A percentile compares a stretch with the other conserved stretches of the same genome.
Evolutionary conservation across 2,797 vertebrate species (phyloP).

Genomic region (Sylvilagus floridanus): DNA sequence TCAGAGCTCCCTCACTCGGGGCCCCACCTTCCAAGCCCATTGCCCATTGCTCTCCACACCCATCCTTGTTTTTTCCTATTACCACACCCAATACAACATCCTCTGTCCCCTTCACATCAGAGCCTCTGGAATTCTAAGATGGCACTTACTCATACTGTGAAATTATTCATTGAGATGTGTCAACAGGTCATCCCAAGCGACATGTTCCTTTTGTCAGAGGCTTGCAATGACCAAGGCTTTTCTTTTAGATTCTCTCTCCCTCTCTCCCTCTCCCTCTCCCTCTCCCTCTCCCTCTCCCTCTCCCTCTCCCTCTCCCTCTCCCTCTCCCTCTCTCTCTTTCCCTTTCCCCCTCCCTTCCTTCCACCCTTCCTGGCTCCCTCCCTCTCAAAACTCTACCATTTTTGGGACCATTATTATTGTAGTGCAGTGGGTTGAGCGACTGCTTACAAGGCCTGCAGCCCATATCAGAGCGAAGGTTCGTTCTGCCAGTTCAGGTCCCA

Average conservation of each 20-base stretch:
- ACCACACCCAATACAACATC: background rate
- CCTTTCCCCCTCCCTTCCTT: background rate
- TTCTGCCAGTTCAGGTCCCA: too few relatives aligned
- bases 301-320: background rate
- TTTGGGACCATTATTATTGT: too few relatives aligned
- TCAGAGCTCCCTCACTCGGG: background rate
- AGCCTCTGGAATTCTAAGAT: conserved; percentile 46
- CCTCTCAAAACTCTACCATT: too few relatives aligned
- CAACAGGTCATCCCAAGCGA: conserved; percentile 28
- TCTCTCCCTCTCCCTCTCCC: background rate
- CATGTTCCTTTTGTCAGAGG: conserved; percentile 12
- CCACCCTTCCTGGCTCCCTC: too few relatives aligned
- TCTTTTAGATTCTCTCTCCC: background rate
- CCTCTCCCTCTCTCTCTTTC: background rate
- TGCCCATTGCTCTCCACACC: background rate
- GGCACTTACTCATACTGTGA: conserved; percentile 20
- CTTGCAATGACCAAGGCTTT: conserved; percentile 32
- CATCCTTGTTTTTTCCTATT: background rate
- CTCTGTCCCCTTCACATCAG: conserved; percentile 22
- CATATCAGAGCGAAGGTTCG: too few relatives aligned
- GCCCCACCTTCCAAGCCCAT: background rate
- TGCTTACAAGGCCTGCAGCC: too few relatives aligned
- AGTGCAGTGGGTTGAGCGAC: too few relatives aligned
- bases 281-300: background rate
- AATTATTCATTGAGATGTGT: conserved; percentile 19